Percentiles rank a stretch among this genome's conserved stretches.
Conservation (phyloP, 23 tunicate genomes). For the Phallusia fumigata region DNA sequence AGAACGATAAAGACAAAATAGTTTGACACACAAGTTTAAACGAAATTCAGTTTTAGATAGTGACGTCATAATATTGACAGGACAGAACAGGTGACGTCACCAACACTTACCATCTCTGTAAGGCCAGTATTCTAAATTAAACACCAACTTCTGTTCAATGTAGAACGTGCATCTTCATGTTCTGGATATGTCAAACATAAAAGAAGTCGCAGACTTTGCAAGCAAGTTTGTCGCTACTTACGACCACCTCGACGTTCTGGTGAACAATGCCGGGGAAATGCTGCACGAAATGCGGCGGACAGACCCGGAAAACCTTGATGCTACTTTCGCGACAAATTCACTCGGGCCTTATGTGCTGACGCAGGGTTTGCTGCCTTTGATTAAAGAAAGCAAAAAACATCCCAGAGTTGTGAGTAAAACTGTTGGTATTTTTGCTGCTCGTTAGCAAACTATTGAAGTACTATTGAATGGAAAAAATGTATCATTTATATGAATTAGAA, state of each 20-base stretch:
- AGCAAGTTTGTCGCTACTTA: neutral
- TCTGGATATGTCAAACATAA: conserved; percentile 25
- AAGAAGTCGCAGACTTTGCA: conserved; percentile 31
- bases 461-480: no score
- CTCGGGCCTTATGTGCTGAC: neutral
- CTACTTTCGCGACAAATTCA: neutral
- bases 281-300: neutral
- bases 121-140: no score
- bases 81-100: no score
- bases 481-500: no score
- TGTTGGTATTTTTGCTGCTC: no score
- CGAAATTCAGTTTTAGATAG: no score
- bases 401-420: neutral
- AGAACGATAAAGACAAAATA: no score
- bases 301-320: neutral
- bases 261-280: conserved; percentile 21
- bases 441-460: no score
- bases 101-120: no score
- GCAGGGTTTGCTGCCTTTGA: neutral
- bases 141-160: neutral
- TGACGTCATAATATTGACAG: no score
- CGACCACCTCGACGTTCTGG: conserved; percentile 44
- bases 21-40: no score
- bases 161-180: conserved; percentile 41
- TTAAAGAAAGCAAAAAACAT: neutral